Evolutionary conservation across 2,113 vertebrate species (phyloP).

Genomic region (Alces alces): DNA sequence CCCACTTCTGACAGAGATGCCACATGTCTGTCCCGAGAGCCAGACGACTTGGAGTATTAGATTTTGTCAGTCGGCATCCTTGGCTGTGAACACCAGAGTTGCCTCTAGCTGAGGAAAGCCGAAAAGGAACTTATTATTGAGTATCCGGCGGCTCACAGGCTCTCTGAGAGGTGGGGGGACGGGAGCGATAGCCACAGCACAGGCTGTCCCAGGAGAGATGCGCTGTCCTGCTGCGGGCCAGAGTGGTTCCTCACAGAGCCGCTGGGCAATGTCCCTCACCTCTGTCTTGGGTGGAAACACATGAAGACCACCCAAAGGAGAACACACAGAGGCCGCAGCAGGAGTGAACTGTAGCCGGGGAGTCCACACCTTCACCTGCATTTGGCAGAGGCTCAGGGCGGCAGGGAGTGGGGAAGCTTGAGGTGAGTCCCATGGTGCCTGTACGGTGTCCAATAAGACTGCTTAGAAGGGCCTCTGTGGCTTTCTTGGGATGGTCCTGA

Average conservation of each 20-base stretch:
- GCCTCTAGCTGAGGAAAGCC: neutral
- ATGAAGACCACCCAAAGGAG: neutral
- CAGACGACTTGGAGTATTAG: neutral
- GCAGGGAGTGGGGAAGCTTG: too few relatives aligned
- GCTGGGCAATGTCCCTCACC: neutral
- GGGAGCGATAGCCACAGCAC: too few relatives aligned
- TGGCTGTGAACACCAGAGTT: neutral
- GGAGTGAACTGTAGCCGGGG: too few relatives aligned
- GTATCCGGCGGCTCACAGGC: neutral
- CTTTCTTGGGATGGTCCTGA: neutral
- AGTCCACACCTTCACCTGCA: too few relatives aligned
- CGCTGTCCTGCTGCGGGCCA: neutral
- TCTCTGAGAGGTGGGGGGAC: neutral
- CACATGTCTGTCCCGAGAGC: neutral
- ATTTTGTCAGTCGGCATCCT: neutral
- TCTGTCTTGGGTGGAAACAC: too few relatives aligned
- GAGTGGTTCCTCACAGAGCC: neutral
- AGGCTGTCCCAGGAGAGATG: neutral
- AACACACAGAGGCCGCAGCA: neutral
- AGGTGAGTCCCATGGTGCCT: neutral
- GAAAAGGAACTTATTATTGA: neutral
- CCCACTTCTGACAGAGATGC: neutral
- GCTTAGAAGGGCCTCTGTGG: neutral
- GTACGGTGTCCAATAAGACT: neutral
- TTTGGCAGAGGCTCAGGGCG: neutral